Percentiles rank a stretch among this genome's conserved stretches.
phyloP scores from a whole-genome alignment of 2,797 vertebrate species.

The Oophaga sylvatica region DNA sequence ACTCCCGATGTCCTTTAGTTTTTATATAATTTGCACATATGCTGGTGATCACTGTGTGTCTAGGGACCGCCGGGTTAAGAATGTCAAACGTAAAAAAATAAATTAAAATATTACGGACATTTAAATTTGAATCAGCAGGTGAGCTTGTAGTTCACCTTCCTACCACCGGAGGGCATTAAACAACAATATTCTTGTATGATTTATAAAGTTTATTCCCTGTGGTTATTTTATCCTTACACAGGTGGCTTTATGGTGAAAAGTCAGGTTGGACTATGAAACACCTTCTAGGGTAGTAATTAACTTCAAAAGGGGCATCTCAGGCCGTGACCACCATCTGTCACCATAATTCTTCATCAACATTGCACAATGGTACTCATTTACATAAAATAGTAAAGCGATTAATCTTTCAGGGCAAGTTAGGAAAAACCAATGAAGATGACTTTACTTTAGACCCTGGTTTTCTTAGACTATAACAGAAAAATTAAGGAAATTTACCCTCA shows the following conservation, averaged over 20 bases:
- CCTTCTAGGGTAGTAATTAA: neutral
- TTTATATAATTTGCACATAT: too few relatives aligned
- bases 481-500: neutral
- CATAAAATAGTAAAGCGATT: neutral
- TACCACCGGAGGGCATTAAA: neutral
- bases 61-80: too few relatives aligned
- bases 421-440: neutral
- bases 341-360: neutral
- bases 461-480: neutral
- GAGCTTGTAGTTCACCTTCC: neutral
- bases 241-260: neutral
- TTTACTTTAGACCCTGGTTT: neutral
- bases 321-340: neutral
- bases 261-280: neutral
- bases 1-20: too few relatives aligned
- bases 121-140: neutral
- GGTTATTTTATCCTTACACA: neutral
- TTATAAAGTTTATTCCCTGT: neutral
- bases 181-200: neutral
- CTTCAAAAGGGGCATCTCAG: neutral
- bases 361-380: neutral
- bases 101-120: neutral
- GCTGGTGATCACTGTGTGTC: too few relatives aligned
- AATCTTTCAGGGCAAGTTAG: neutral
- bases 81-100: too few relatives aligned